Evolutionary conservation across 2,888 invertebrate genomes (phyloP).

Genomic region (Rhorus exstirpatorius): DNA sequence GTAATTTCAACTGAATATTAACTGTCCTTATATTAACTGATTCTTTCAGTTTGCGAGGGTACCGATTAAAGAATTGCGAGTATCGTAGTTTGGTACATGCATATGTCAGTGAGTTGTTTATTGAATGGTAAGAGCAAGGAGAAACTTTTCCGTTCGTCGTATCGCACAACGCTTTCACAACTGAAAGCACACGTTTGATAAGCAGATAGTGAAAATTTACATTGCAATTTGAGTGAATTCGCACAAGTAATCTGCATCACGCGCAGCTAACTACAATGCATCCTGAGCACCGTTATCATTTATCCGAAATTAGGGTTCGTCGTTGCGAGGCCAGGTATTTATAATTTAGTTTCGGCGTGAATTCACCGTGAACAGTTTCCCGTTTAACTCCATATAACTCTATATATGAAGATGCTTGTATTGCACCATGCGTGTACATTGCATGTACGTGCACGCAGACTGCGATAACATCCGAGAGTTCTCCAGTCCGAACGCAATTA

Average conservation of each 20-base stretch:
- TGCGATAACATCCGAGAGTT: constrained; percentile 25
- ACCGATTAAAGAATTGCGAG: too few species aligned
- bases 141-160: too few species aligned
- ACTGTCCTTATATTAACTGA: too few species aligned
- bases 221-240: background rate
- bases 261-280: constrained; percentile 4
- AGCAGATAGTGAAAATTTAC: background rate
- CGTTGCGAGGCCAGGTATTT: constrained; percentile 23
- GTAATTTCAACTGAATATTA: too few species aligned
- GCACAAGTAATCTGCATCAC: constrained; percentile 4
- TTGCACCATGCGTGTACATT: constrained; percentile 15
- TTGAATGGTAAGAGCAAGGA: too few species aligned
- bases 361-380: constrained; percentile 33
- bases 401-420: background rate
- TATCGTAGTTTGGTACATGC: too few species aligned
- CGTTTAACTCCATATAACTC: constrained; percentile 19
- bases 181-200: too few species aligned
- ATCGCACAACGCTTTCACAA: too few species aligned
- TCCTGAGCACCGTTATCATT: background rate
- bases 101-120: too few species aligned
- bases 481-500: constrained; percentile 70
- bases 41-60: too few species aligned
- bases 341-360: constrained; percentile 46
- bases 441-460: constrained; percentile 1
- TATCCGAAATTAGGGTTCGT: constrained; percentile 34